Percentiles rank a stretch among this genome's conserved stretches.
Conservation (phyloP, 2,797 vertebrate species). For the Muscicapa comitata region DNA sequence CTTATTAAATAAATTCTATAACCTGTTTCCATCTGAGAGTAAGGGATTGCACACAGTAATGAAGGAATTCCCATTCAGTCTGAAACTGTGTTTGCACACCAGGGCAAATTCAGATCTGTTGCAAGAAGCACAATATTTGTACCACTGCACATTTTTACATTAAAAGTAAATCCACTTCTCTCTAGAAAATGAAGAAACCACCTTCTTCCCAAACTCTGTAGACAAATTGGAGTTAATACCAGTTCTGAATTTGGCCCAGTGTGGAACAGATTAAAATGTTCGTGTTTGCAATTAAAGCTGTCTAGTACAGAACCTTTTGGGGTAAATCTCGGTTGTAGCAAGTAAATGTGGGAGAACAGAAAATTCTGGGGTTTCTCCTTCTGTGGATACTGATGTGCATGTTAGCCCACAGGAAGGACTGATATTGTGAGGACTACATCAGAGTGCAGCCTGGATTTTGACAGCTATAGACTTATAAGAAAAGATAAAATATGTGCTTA, state of each 20-base stretch:
- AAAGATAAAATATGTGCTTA: neutral
- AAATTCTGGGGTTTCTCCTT: neutral
- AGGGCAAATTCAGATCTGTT: neutral
- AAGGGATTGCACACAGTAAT: neutral
- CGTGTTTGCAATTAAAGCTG: neutral
- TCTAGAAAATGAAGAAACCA: neutral
- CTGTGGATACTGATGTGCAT: neutral
- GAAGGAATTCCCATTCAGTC: neutral
- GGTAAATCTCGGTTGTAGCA: neutral
- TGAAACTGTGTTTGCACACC: neutral
- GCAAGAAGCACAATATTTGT: neutral
- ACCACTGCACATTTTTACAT: neutral
- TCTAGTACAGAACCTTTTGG: neutral
- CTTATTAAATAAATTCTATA: neutral
- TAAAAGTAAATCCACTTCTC: neutral
- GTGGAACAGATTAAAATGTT: neutral
- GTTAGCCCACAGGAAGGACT: neutral
- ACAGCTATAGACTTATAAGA: neutral
- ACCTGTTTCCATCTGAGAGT: neutral
- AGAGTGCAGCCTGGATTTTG: neutral
- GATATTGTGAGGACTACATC: neutral
- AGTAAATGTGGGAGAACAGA: neutral
- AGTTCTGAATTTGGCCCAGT: neutral
- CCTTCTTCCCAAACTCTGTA: neutral
- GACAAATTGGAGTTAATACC: neutral